These are phyloP conservation scores for Dicyrtoma fusca DNA, from an alignment of 2,888 invertebrate species.

Conservation along the genomic window DNA sequence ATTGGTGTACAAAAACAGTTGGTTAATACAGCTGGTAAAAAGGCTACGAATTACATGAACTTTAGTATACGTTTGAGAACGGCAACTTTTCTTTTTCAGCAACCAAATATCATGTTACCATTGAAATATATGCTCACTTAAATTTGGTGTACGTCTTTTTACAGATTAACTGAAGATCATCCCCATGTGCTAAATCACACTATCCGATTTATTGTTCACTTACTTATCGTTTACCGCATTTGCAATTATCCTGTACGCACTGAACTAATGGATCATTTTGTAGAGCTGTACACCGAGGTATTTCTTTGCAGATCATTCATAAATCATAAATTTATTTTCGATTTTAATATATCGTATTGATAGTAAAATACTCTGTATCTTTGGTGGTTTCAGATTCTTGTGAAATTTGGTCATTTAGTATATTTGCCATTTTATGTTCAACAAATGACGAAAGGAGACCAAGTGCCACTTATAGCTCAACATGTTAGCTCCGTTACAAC, in stretches of 20 bases:
- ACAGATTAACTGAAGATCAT: slow-evolving; percentile 41
- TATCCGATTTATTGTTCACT: slow-evolving; percentile 48
- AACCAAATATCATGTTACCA: too few relatives aligned
- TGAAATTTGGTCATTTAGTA: slow-evolving; percentile 39
- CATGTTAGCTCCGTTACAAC: slow-evolving; percentile 41
- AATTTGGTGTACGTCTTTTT: too few relatives aligned
- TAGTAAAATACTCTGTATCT: not conserved
- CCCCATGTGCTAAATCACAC: slow-evolving; percentile 42
- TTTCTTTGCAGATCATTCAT: slow-evolving; percentile 5
- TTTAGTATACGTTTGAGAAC: too few relatives aligned
- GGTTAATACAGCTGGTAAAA: too few relatives aligned
- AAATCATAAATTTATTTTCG: not conserved
- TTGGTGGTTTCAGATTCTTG: slow-evolving; percentile 44
- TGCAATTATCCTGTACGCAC: slow-evolving; percentile 40
- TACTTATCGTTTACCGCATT: slow-evolving; percentile 48
- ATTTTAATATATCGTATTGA: not conserved
- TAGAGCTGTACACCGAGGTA: slow-evolving; percentile 47
- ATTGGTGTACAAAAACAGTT: too few relatives aligned
- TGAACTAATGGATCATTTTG: slow-evolving; percentile 44
- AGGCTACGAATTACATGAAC: too few relatives aligned
- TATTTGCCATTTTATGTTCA: slow-evolving; percentile 52
- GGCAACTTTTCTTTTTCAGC: too few relatives aligned
- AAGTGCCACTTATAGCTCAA: slow-evolving; percentile 47
- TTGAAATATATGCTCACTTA: too few relatives aligned
- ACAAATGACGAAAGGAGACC: slow-evolving; percentile 42